phyloP scores from a whole-genome alignment of 92 coral and sea anemone species.

The Bergia sp. region DNA sequence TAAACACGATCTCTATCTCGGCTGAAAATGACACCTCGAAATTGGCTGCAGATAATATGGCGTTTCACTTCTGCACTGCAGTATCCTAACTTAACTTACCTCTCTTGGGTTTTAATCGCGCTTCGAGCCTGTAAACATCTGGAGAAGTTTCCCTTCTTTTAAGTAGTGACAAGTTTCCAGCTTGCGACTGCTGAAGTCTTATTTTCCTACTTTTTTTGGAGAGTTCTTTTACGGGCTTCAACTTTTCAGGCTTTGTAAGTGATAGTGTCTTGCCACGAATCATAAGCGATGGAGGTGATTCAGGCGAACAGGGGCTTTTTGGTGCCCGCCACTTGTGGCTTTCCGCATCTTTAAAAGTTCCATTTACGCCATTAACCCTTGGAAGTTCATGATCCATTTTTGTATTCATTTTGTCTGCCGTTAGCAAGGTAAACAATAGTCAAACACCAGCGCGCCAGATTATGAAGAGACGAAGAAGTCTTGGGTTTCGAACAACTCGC shows the following conservation, averaged over 20 bases:
- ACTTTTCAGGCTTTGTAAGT: conserved; percentile 67
- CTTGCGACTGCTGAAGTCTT: conserved; percentile 84
- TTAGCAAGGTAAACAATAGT: neutral
- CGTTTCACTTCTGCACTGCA: conserved; percentile 15
- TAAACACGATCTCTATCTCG: conserved; percentile 9
- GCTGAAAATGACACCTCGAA: conserved; percentile 23
- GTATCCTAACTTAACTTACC: conserved; percentile 63
- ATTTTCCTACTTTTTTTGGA: conserved; percentile 84
- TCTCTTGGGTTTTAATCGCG: conserved; percentile 82
- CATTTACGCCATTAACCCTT: conserved; percentile 42
- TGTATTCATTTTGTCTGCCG: neutral
- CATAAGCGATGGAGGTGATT: conserved; percentile 81
- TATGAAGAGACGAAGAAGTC: neutral
- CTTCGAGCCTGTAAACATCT: conserved; percentile 70
- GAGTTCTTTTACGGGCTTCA: conserved; percentile 67
- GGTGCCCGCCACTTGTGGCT: conserved; percentile 78
- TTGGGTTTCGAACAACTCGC: neutral
- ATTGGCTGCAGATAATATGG: conserved; percentile 33
- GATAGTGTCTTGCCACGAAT: conserved; percentile 85
- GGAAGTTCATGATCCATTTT: conserved; percentile 31
- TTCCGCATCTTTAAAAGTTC: conserved; percentile 34
- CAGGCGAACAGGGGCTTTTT: conserved; percentile 87
- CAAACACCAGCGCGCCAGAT: conserved; percentile 18
- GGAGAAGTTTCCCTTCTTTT: conserved; percentile 92
- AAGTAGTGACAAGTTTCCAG: conserved; percentile 66